These are phyloP conservation scores for Gymnocephalus cernua DNA, from an alignment of 2,113 vertebrate genomes.

Conservation along the genomic window DNA sequence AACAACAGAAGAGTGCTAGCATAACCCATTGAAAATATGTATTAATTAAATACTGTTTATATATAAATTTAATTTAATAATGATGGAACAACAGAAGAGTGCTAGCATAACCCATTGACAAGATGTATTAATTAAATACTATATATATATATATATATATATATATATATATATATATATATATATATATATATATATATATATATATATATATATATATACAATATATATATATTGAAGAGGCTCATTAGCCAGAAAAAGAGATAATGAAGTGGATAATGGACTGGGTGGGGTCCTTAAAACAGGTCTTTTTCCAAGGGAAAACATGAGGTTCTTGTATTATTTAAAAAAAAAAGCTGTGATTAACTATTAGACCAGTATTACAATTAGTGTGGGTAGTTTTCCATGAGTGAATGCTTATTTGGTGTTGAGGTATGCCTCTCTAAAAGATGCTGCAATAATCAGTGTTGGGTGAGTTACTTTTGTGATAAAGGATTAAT, in stretches of 20 bases:
- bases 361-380: not conserved
- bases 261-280: conserved; percentile 16
- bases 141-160: too few relatives aligned
- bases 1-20: not conserved
- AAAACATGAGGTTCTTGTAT: not conserved
- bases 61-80: too few relatives aligned
- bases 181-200: too few relatives aligned
- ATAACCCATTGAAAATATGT: too few relatives aligned
- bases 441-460: not conserved
- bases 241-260: conserved; percentile 5
- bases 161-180: too few relatives aligned
- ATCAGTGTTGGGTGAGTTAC: not conserved
- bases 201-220: too few relatives aligned
- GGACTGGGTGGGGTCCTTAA: conserved; percentile 5
- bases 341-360: not conserved
- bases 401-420: not conserved
- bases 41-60: too few relatives aligned
- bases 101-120: too few relatives aligned
- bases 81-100: too few relatives aligned
- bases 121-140: too few relatives aligned
- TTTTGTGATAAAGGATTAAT: not conserved
- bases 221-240: too few relatives aligned
- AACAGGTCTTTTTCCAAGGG: not conserved
- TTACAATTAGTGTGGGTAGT: not conserved
- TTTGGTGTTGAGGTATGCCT: not conserved